Percentiles rank a stretch among this genome's conserved stretches.
These are phyloP conservation scores for Chelon auratus DNA, from an alignment of 2,797 vertebrate genomes.

Conservation along the genomic window DNA sequence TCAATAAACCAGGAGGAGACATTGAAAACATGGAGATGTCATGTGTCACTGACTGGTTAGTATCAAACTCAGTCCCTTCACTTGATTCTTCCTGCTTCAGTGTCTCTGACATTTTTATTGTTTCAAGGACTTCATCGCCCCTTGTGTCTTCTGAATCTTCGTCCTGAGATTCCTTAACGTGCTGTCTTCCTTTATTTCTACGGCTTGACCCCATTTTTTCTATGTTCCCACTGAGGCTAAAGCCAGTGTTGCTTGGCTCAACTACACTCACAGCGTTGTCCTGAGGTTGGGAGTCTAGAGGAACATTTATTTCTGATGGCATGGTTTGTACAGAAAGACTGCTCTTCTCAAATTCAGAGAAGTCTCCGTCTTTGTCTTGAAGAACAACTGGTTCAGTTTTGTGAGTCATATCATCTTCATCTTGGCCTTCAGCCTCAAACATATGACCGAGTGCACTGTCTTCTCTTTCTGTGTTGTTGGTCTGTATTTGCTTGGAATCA, in stretches of 20 bases:
- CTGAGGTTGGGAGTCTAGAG: neutral
- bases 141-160: neutral
- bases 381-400: slow-evolving; percentile 2
- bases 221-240: slow-evolving; percentile 41
- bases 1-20: too few species aligned
- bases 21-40: too few species aligned
- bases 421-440: neutral
- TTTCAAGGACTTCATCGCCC: too few species aligned
- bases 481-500: neutral
- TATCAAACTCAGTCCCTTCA: too few species aligned
- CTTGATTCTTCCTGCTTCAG: too few species aligned
- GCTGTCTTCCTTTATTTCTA: slow-evolving; percentile 33
- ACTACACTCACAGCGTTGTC: neutral
- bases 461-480: neutral
- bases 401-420: slow-evolving; percentile 5
- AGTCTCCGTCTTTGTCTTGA: neutral
- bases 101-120: too few species aligned
- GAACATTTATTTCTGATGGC: neutral
- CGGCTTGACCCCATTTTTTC: slow-evolving; percentile 76
- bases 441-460: neutral
- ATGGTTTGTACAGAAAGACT: neutral
- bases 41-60: too few species aligned
- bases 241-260: neutral
- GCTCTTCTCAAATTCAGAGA: neutral
- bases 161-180: slow-evolving; percentile 23